Evolutionary conservation across 1,140 invertebrate species (phyloP), one percentile per base, ranked within the genome.

Genomic region (Sycophaga agraensis): DNA sequence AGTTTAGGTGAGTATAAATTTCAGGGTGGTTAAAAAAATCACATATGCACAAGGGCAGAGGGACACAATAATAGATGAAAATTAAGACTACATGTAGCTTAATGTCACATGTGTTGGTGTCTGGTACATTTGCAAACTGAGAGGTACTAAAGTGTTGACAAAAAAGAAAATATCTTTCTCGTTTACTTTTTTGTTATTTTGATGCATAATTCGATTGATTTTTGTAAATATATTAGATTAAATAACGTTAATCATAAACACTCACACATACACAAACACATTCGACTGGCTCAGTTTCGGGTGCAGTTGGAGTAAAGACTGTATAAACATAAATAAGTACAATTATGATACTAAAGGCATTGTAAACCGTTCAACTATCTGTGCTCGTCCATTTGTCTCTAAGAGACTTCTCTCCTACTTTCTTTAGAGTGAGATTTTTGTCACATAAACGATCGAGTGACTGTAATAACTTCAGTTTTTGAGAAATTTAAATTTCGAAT

Each of bases 281-380:
- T 60, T 60, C 49, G 43, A 12, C 17, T 39, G 17, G 28, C 28
- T n/a, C 28, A 22, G 46, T 54, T 24, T 45, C 1, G 34, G 19
- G 58, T 11, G 12, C 22, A 11, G 40, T 48, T 43, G 43, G 6
- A 54, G 17, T 8, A 28, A 56, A 56, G 21, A 61, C 59, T 54
- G 59, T 48, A 54, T 48, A 37, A 55, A 61, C 48, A 56, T 56
- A 45, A 45, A 56, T 56, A 61, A 49, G 26, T 51, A 60, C 21
- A 19, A 68, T 70, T 69, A 64, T 64, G 16, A 53, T 42, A 37
- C 53, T 66, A 53, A 68, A 60, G 14, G 66, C 59, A 68, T 71
- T 70, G 19, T 37, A 65, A 71, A 67, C 63, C 68, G 69, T 70
- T 66, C 57, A 54, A 49, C 31, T 26, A 31, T 40, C 43, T 22